A percentile compares a stretch with the other conserved stretches of the same genome.
Conservation (phyloP, 1,140 invertebrate genomes). For the Apocrypta bakeri region DNA sequence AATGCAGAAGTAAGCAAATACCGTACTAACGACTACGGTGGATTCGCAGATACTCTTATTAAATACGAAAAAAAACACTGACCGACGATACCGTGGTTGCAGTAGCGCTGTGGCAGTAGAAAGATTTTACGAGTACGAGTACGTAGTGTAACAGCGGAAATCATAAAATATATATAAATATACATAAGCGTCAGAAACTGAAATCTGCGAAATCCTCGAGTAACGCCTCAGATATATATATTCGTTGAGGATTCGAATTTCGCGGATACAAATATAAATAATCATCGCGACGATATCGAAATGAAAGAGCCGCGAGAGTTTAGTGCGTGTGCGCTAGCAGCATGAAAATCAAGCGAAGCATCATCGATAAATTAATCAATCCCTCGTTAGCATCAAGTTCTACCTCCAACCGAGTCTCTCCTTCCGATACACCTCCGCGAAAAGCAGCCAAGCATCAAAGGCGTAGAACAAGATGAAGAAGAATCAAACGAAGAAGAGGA, state of each 20-base stretch:
- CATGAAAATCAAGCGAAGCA: neutral
- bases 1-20: neutral
- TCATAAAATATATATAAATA: neutral
- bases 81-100: too few species aligned
- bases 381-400: neutral
- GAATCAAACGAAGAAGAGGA: neutral
- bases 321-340: too few species aligned
- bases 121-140: neutral
- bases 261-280: neutral
- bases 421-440: neutral
- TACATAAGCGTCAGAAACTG: too few species aligned
- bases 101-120: too few species aligned
- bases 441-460: neutral
- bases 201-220: neutral
- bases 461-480: neutral
- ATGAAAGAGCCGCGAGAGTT: too few species aligned
- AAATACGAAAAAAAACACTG: too few species aligned
- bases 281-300: too few species aligned
- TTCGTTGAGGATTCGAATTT: neutral
- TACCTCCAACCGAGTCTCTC: neutral
- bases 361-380: conserved; percentile 33
- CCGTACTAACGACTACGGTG: neutral
- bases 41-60: too few species aligned
- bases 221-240: neutral
- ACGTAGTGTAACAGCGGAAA: neutral